phyloP scores from a whole-genome alignment of 2,797 vertebrate genomes.

The Anas bernieri region DNA sequence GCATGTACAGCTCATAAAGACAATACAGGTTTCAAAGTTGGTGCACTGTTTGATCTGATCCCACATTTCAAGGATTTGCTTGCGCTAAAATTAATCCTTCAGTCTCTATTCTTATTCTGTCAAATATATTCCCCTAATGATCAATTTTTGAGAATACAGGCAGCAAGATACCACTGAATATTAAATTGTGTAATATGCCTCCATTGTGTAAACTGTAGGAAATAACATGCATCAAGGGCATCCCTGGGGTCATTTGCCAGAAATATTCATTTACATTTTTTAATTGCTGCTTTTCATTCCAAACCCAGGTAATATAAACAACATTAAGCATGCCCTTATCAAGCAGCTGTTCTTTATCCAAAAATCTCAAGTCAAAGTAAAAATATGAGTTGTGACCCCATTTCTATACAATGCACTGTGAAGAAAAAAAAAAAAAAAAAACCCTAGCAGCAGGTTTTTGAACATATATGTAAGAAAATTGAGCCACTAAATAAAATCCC shows the following conservation, averaged over 20 bases:
- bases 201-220: background rate
- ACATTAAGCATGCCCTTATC: constrained; percentile 34
- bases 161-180: background rate
- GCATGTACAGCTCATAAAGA: background rate
- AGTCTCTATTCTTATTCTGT: background rate
- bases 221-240: constrained; percentile 5
- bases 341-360: constrained; percentile 30
- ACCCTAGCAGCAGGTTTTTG: background rate
- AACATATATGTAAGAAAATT: background rate
- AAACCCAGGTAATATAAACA: constrained; percentile 49
- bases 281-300: constrained; percentile 61
- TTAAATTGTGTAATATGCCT: background rate
- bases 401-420: background rate
- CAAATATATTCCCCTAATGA: background rate
- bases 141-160: background rate
- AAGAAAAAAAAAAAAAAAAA: background rate
- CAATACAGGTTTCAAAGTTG: background rate
- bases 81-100: background rate
- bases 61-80: background rate
- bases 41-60: background rate
- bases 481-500: background rate
- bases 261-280: constrained; percentile 63
- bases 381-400: background rate
- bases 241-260: constrained; percentile 19
- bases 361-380: constrained; percentile 18